A percentile compares a stretch with the other conserved stretches of the same genome.
Evolutionary conservation across 2,888 invertebrate genomes (phyloP).

Genomic region (Tinea trinotella): DNA sequence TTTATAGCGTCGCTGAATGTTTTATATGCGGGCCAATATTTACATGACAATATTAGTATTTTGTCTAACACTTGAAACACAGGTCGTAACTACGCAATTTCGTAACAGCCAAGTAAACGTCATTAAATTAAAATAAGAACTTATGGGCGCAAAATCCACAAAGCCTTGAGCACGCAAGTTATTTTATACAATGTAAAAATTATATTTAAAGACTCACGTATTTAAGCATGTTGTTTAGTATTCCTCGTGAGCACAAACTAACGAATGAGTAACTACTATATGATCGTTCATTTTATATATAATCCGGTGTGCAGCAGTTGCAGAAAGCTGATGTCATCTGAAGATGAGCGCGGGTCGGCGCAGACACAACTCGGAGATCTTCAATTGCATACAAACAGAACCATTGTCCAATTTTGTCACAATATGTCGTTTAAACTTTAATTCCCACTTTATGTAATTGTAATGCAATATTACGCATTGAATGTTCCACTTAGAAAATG

Average conservation of each 20-base stretch:
- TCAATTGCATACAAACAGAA: background rate
- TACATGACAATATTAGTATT: slow-evolving; percentile 22
- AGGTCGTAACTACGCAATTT: slow-evolving; percentile 36
- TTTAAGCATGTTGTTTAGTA: slow-evolving; percentile 64
- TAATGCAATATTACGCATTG: slow-evolving; percentile 1
- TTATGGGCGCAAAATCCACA: slow-evolving; percentile 24
- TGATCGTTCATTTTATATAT: slow-evolving; percentile 62
- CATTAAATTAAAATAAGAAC: slow-evolving; percentile 28
- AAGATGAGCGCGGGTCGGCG: slow-evolving; percentile 5
- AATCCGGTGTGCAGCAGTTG: slow-evolving; percentile 53
- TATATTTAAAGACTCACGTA: slow-evolving; percentile 52
- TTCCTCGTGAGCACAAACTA: slow-evolving; percentile 63
- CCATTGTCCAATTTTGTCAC: background rate
- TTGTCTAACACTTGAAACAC: slow-evolving; percentile 27
- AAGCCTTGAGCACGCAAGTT: slow-evolving; percentile 23
- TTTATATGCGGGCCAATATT: background rate
- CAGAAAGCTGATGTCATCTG: slow-evolving; percentile 39
- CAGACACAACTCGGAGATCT: background rate
- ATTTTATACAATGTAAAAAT: slow-evolving; percentile 24
- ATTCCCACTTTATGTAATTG: background rate
- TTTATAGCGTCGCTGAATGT: background rate
- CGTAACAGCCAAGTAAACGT: slow-evolving; percentile 28
- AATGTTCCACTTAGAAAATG: background rate
- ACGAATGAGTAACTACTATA: slow-evolving; percentile 64
- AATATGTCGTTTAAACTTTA: slow-evolving; percentile 9